Evolutionary conservation across 2,888 invertebrate genomes (phyloP).

Genomic region (Autographa gamma): DNA sequence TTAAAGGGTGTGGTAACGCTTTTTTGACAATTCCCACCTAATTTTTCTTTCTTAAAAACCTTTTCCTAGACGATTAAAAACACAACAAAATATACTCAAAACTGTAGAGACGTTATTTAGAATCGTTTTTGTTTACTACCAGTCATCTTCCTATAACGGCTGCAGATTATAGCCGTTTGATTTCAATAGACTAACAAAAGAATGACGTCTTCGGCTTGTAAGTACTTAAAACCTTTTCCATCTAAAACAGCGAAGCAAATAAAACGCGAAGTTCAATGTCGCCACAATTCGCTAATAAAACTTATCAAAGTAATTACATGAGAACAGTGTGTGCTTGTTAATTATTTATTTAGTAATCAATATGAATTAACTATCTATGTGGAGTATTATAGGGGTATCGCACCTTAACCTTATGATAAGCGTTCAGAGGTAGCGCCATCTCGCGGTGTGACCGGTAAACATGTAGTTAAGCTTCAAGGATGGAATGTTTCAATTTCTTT

Average conservation of each 20-base stretch:
- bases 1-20: too few relatives aligned
- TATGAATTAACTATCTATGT: conserved; percentile 34
- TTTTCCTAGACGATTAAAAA: too few relatives aligned
- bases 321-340: conserved; percentile 51
- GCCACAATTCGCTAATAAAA: conserved; percentile 25
- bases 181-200: too few relatives aligned
- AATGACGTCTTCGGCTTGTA: background rate
- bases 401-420: conserved; percentile 52
- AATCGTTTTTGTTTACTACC: too few relatives aligned
- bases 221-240: background rate
- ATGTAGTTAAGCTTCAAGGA: conserved; percentile 16
- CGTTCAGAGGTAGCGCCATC: conserved; percentile 29
- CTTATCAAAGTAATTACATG: conserved; percentile 54
- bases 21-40: too few relatives aligned
- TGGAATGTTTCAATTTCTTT: conserved; percentile 2
- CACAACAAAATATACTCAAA: too few relatives aligned
- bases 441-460: conserved; percentile 13
- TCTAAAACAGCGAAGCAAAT: background rate
- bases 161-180: too few relatives aligned
- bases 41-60: too few relatives aligned
- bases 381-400: conserved; percentile 59
- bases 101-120: too few relatives aligned
- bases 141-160: too few relatives aligned
- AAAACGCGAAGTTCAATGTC: conserved; percentile 7
- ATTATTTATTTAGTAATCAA: conserved; percentile 68